Evolutionary conservation across 2,113 vertebrate species (phyloP), one percentile per base, ranked within the genome.

Genomic region (Colaptes auratus): DNA sequence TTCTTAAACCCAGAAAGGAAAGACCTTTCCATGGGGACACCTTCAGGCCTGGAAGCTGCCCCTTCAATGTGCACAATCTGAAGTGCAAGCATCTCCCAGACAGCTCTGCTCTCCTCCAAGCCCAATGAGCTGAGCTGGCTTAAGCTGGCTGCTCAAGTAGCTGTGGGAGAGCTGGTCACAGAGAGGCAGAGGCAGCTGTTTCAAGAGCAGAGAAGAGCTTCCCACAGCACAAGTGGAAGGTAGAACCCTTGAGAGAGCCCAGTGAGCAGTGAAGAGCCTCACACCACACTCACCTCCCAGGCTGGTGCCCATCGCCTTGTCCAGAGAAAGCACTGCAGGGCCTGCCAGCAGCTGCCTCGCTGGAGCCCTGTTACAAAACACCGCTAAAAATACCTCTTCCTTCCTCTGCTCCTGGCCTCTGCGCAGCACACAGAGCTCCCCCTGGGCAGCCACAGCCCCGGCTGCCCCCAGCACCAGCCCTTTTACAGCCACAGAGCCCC

Each of bases 401-500:
- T n/a, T 11, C 21, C 17, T 0, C 20, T 17, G 9, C 77, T 39
- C 33, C 75, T 9, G 12, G 5, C 14, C 52, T 23, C 25, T 4
- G 56, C 9, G 42, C 55, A 21, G 39, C 79, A 2, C 13, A 8
- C 60, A 52, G 24, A 39, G 12, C 10, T 20, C 6, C 20, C 33
- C 31, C 25, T 1, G 3, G 0, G 7, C 69, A 25, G 9, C 1
- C 30, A 35, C 13, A 30, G 7, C 14, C 42, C 28, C 5, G 0
- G 0, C 0, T 1, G 2, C 4, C 8, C 44, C 42, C 85, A 15
- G 31, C 71, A 20, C 24, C 88, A 64, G 52, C n/a, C 39, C 64
- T 82, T 60, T 64, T 16, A 64, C 4, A 75, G 70, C 35, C 64
- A 0, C 1, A 3, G 55, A 58, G 20, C 61, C 33, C 36, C 3